A percentile compares a stretch with the other conserved stretches of the same genome.
These are phyloP conservation scores for Drosophila demipolita DNA, from an alignment of 2,888 invertebrate genomes.

Conservation along the genomic window DNA sequence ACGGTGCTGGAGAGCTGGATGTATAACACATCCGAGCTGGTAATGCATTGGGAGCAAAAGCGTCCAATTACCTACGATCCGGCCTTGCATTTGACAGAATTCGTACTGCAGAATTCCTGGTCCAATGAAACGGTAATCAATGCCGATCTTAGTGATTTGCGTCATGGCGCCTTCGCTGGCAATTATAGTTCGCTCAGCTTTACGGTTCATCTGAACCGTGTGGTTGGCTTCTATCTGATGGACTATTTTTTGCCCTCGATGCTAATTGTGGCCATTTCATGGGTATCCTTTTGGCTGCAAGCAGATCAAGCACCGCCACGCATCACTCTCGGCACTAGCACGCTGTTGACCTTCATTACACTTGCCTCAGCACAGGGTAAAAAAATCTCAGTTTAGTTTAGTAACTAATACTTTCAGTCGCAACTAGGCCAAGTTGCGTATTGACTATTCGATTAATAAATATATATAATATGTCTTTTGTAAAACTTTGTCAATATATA, in stretches of 20 bases:
- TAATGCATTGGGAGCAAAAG: conserved; percentile 91
- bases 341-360: conserved; percentile 95
- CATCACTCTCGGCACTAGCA: conserved; percentile 92
- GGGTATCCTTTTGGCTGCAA: conserved; percentile 96
- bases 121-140: conserved; percentile 90
- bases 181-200: conserved; percentile 93
- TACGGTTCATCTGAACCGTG: conserved; percentile 91
- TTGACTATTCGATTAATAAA: neutral
- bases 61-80: conserved; percentile 91
- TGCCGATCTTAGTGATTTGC: conserved; percentile 88
- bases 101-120: conserved; percentile 89
- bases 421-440: neutral
- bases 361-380: conserved; percentile 91
- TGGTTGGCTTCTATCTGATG: conserved; percentile 94
- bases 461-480: neutral
- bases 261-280: conserved; percentile 93
- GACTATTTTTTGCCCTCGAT: conserved; percentile 95
- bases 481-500: neutral
- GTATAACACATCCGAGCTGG: conserved; percentile 91
- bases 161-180: conserved; percentile 91
- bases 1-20: conserved; percentile 94
- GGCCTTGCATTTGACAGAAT: conserved; percentile 92
- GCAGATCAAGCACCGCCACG: conserved; percentile 94
- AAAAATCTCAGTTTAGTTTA: neutral
- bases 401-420: neutral